Percentiles rank a stretch among this genome's conserved stretches.
phyloP scores from a whole-genome alignment of 1,140 invertebrate genomes.

The Paracyclopina nana region DNA sequence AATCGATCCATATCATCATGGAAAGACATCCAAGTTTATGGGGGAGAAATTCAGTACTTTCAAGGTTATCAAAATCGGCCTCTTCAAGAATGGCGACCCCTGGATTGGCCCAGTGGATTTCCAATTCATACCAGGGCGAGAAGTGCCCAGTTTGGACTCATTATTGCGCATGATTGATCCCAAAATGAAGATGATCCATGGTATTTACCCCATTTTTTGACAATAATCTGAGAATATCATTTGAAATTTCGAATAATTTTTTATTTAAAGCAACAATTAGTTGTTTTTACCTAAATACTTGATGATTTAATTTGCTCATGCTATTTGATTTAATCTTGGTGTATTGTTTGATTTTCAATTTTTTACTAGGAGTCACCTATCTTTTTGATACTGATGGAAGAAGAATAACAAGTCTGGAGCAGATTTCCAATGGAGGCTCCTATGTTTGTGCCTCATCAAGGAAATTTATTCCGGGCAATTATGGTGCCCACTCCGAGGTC shows the following conservation, averaged over 20 bases:
- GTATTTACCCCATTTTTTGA: no score
- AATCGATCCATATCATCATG: no score
- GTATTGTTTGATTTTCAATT: no score
- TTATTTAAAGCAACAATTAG: no score
- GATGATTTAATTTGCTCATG: no score
- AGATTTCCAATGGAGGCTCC: slow-evolving; percentile 7
- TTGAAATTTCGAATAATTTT: no score
- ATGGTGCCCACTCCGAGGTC: no score
- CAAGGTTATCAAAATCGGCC: slow-evolving; percentile 16
- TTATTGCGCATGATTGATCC: slow-evolving; percentile 16
- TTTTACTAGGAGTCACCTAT: no score
- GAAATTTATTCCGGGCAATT: slow-evolving; percentile 18
- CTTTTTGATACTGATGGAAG: slow-evolving; percentile 15
- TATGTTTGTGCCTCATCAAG: slow-evolving; percentile 9
- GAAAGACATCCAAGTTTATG: slow-evolving; percentile 15
- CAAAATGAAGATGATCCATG: slow-evolving; percentile 3
- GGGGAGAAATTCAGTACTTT: slow-evolving; percentile 17
- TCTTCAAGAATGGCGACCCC: slow-evolving; percentile 17
- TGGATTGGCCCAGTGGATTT: slow-evolving; percentile 16
- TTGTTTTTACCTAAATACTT: no score
- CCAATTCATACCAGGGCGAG: background rate
- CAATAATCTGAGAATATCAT: no score
- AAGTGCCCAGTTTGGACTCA: background rate
- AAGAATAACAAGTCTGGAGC: slow-evolving; percentile 5
- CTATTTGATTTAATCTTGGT: no score